Evolutionary conservation across 2,797 vertebrate species (phyloP).

Genomic region (Eleutherodactylus coqui): DNA sequence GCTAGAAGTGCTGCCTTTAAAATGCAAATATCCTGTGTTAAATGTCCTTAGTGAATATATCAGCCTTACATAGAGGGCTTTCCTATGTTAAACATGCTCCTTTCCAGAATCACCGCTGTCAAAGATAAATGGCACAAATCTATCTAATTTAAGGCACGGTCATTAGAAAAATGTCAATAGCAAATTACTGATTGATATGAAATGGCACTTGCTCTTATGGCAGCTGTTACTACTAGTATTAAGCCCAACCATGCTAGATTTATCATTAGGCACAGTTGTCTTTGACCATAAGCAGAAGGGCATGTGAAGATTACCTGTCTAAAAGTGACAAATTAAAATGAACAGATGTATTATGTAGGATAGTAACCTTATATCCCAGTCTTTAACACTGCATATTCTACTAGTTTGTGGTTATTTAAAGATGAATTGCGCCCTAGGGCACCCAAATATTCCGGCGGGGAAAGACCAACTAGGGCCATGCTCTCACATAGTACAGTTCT

Average conservation of each 20-base stretch:
- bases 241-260: background rate
- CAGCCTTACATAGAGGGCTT: background rate
- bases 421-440: background rate
- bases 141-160: slow-evolving; percentile 6
- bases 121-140: slow-evolving; percentile 43
- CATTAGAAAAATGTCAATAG: slow-evolving; percentile 11
- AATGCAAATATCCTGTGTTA: slow-evolving; percentile 17
- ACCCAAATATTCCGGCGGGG: background rate
- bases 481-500: background rate
- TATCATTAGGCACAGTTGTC: background rate
- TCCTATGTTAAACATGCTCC: slow-evolving; percentile 23
- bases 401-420: background rate
- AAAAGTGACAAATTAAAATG: background rate
- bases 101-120: slow-evolving; percentile 10
- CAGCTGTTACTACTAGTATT: background rate
- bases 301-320: background rate
- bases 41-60: slow-evolving; percentile 37
- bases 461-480: background rate
- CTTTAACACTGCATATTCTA: background rate
- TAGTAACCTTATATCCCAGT: background rate
- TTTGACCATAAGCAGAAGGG: background rate
- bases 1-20: slow-evolving; percentile 5
- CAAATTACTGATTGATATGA: background rate
- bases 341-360: background rate
- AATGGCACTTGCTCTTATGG: background rate